Evolutionary conservation across 2,888 invertebrate species (phyloP).

Genomic region (Ectemnius continuus): DNA sequence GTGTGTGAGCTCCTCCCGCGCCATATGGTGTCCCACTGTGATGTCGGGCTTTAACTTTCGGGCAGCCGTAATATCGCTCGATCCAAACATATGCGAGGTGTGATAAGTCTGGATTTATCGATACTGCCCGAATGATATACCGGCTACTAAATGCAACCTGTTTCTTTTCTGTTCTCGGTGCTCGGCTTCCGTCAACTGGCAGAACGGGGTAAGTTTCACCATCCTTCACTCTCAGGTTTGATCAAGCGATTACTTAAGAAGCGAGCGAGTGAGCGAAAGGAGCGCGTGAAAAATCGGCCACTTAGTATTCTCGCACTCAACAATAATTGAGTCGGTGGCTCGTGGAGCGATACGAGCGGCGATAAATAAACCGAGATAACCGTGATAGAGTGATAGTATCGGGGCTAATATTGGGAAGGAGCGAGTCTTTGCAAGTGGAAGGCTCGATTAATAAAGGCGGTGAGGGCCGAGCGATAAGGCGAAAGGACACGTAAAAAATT

Average conservation of each 20-base stretch:
- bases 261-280: neutral
- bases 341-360: neutral
- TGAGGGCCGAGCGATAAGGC: neutral
- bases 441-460: neutral
- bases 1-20: constrained; percentile 27
- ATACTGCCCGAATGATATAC: neutral
- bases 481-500: neutral
- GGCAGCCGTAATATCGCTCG: constrained; percentile 20
- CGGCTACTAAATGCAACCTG: constrained; percentile 8
- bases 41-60: constrained; percentile 30
- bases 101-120: constrained; percentile 22
- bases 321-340: constrained; percentile 3
- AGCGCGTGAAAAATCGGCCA: neutral
- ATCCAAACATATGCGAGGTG: constrained; percentile 11
- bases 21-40: constrained; percentile 26
- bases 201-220: constrained; percentile 73
- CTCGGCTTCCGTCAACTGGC: constrained; percentile 13
- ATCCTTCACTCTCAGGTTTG: neutral
- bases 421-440: neutral
- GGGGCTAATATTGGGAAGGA: neutral
- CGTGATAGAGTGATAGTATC: neutral
- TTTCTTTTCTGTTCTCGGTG: constrained; percentile 38
- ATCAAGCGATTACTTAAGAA: neutral
- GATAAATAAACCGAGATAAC: constrained; percentile 1
- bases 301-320: neutral